Base-by-base conservation (phyloP, 2,113 vertebrate genomes). In the Daubentonia madagascariensis region DNA sequence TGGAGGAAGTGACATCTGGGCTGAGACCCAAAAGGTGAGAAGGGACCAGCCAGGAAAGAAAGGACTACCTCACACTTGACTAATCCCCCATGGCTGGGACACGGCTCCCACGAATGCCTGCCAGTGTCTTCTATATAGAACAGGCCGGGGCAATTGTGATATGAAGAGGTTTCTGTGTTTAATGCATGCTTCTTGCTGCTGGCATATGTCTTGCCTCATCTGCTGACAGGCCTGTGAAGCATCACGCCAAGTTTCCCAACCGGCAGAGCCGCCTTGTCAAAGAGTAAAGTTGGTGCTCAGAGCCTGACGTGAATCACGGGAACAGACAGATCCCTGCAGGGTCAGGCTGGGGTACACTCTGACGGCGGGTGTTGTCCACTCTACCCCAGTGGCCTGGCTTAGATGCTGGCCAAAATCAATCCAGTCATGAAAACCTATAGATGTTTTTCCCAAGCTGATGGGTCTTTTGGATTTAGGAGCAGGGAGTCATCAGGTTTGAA, bases 211-310 rank as follows among this genome's bases (percentile, higher is more conserved):
- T 96, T 9, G 22, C 85, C 84, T 90, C 70, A n/a, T 85, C 11
- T 63, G 85, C 61, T n/a, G 61, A 96, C 75, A 84, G 63, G 87
- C 75, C 90, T 95, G 90, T 4, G 86, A 65, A 94, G 67, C 90
- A 30, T 81, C 70, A 32, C 84, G 85, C 92, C 76, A 80, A 68
- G 90, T 78, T 91, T 85, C 84, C 90, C 0, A 1, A 89, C 40
- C n/a, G 84, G 65, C 96, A 70, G 68, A 57, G 30, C 63, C n/a
- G 48, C 23, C 43, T 79, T 17, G 54, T 80, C 83, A 81, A 63
- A 89, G 91, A 65, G 23, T 0, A 10, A 63, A 86, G 54, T 0
- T 12, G 30, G 73, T 30, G 37, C 16, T 3, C 12, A 0, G 22
- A 84, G 89, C 61, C 61, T 80, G 40, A 25, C 9, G 14, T 37